phyloP scores from a whole-genome alignment of 2,888 invertebrate genomes.

The Labia minor region DNA sequence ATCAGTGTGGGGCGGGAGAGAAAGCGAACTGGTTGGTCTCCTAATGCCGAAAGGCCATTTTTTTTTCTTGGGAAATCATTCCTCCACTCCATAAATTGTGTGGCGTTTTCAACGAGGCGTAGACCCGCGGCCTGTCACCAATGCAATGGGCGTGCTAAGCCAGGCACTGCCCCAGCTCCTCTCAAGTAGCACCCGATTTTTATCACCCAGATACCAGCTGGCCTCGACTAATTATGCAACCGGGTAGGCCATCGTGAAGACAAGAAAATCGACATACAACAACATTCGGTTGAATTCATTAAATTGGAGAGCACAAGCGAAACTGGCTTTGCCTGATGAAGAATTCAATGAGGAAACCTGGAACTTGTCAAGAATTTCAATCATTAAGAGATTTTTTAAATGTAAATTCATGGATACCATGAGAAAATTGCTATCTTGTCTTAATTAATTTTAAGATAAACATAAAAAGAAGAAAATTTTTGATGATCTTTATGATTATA shows the following conservation, averaged over 20 bases:
- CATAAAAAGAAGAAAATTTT: no score
- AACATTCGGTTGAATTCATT: no score
- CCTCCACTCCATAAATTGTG: slow-evolving; percentile 1
- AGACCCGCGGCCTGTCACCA: background rate
- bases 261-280: no score
- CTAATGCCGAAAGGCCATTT: background rate
- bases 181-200: background rate
- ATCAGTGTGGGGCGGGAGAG: background rate
- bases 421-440: no score
- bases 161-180: background rate
- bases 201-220: background rate
- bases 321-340: no score
- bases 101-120: background rate
- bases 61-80: background rate
- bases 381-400: no score
- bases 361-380: no score
- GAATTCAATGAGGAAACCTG: no score
- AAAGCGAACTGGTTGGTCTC: background rate
- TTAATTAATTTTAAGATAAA: no score
- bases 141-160: background rate
- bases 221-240: slow-evolving; percentile 1
- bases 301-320: no score
- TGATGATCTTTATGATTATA: no score
- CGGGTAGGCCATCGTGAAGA: background rate
- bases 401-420: no score